phyloP scores from a whole-genome alignment of 2,888 invertebrate genomes.

The Buathra laborator region DNA sequence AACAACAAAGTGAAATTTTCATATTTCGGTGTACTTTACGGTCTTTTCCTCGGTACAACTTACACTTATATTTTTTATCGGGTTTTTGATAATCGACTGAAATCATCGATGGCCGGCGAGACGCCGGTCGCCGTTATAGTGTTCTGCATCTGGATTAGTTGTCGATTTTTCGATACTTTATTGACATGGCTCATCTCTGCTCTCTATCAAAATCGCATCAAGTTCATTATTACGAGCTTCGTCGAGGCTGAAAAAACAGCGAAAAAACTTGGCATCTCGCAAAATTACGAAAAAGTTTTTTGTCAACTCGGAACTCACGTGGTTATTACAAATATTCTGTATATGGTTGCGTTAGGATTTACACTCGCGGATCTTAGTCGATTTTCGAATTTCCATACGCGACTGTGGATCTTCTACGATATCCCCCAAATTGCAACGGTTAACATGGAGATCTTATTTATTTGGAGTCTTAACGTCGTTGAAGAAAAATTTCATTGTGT shows the following conservation, averaged over 20 bases:
- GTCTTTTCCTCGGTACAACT: slow-evolving; percentile 10
- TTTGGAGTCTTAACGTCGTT: slow-evolving; percentile 7
- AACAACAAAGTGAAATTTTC: slow-evolving; percentile 44
- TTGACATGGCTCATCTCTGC: slow-evolving; percentile 33
- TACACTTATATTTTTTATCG: slow-evolving; percentile 16
- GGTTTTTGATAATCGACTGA: not conserved
- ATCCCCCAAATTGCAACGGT: not conserved
- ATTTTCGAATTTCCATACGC: not conserved
- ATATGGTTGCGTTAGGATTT: not conserved
- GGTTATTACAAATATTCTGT: slow-evolving; percentile 3
- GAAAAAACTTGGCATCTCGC: not conserved
- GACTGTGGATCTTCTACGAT: not conserved
- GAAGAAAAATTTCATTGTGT: not conserved
- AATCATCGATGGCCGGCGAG: slow-evolving; percentile 12
- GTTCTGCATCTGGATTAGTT: not conserved
- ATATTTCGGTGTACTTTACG: slow-evolving; percentile 39
- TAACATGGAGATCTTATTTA: slow-evolving; percentile 16
- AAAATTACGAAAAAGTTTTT: slow-evolving; percentile 1
- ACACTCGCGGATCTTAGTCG: not conserved
- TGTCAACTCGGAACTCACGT: not conserved
- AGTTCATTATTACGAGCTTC: slow-evolving; percentile 25
- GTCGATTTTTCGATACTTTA: not conserved
- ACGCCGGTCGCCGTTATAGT: slow-evolving; percentile 42
- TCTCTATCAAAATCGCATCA: slow-evolving; percentile 42
- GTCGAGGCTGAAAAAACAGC: slow-evolving; percentile 13